Percentiles rank a stretch among this genome's conserved stretches.
These are phyloP conservation scores for Thyatira batis DNA, from an alignment of 2,888 invertebrate genomes.

Conservation along the genomic window DNA sequence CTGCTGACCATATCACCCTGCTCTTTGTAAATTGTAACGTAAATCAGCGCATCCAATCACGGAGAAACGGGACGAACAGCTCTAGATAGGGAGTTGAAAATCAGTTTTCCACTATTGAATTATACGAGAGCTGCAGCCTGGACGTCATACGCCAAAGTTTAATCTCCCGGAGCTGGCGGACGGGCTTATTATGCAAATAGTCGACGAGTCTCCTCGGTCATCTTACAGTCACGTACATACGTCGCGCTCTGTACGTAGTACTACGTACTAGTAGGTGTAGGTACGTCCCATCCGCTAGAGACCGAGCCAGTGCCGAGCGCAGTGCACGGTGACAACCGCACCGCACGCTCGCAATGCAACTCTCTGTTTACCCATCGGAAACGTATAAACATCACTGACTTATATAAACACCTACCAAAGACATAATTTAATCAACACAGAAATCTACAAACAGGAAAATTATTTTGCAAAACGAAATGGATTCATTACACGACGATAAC, in stretches of 20 bases:
- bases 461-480: conserved; percentile 41
- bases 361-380: not conserved
- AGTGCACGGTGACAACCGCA: not conserved
- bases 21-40: conserved; percentile 38
- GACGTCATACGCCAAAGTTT: conserved; percentile 78
- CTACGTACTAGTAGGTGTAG: no score
- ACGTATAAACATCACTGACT: not conserved
- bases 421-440: conserved; percentile 19
- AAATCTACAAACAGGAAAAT: conserved; percentile 23
- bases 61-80: conserved; percentile 35
- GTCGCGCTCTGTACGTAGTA: conserved; percentile 29
- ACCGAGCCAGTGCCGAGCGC: conserved; percentile 12
- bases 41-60: conserved; percentile 70
- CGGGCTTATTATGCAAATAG: conserved; percentile 79
- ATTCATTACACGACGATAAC: conserved; percentile 58
- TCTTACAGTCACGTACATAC: conserved; percentile 71
- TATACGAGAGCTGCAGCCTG: conserved; percentile 73
- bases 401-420: not conserved
- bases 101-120: conserved; percentile 80
- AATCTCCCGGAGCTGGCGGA: conserved; percentile 74
- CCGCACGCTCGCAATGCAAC: not conserved
- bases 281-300: conserved; percentile 29
- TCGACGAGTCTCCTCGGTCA: conserved; percentile 66
- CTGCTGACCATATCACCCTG: conserved; percentile 38
- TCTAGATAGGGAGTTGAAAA: conserved; percentile 62